A percentile compares a stretch with the other conserved stretches of the same genome.
These are phyloP conservation scores for Ophion ellenae DNA, from an alignment of 2,888 invertebrate genomes.

Conservation along the genomic window DNA sequence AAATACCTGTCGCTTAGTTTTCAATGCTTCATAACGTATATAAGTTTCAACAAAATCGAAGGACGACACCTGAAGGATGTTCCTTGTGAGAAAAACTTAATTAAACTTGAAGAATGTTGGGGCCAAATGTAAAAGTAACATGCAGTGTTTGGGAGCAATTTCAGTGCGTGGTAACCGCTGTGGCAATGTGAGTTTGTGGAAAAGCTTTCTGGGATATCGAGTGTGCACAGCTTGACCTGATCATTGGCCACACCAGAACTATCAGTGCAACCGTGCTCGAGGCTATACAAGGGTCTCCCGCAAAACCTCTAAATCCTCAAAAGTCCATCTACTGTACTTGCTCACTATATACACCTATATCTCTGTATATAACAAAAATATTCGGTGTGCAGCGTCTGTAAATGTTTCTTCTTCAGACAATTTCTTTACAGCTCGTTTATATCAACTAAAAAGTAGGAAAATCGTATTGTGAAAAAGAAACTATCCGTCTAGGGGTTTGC, in stretches of 20 bases:
- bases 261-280: constrained; percentile 53
- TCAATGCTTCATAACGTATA: no score
- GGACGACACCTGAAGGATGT: no score
- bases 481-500: background rate
- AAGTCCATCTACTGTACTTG: constrained; percentile 41
- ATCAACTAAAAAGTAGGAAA: background rate
- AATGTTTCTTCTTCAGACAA: background rate
- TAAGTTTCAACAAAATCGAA: no score
- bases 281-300: constrained; percentile 60
- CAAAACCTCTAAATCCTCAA: constrained; percentile 64
- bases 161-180: background rate
- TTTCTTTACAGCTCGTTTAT: background rate
- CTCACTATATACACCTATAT: background rate
- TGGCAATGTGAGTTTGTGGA: constrained; percentile 41
- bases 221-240: constrained; percentile 50
- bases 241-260: constrained; percentile 60
- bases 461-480: background rate
- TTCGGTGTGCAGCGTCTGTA: background rate
- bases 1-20: no score
- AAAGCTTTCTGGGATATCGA: constrained; percentile 55
- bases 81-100: no score
- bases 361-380: background rate
- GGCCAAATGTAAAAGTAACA: background rate
- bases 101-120: background rate
- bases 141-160: background rate